phyloP scores from a whole-genome alignment of 2,113 vertebrate genomes.

The Balaenoptera acutorostrata region DNA sequence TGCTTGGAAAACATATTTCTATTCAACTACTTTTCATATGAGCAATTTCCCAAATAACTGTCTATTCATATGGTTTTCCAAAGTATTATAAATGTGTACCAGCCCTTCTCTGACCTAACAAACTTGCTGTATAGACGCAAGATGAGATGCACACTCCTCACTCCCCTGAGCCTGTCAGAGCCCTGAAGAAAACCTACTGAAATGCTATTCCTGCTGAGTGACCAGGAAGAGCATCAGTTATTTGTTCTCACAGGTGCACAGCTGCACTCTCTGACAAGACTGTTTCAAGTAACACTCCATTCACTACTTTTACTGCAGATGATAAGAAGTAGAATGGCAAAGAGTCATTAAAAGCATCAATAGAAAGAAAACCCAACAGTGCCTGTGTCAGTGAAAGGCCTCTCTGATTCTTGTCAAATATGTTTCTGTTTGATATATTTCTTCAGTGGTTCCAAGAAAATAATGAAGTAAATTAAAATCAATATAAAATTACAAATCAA shows the following conservation, averaged over 20 bases:
- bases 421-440: not conserved
- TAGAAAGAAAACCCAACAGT: not conserved
- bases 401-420: not conserved
- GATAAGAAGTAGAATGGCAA: not conserved
- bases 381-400: not conserved
- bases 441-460: slow-evolving; percentile 28
- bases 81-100: not conserved
- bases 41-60: not conserved
- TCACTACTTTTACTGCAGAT: not conserved
- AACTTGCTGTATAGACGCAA: not conserved
- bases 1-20: not conserved
- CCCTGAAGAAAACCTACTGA: not conserved
- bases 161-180: accelerated
- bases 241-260: not conserved
- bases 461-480: slow-evolving; percentile 42
- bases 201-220: not conserved
- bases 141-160: not conserved
- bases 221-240: not conserved
- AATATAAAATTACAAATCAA: slow-evolving; percentile 46
- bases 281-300: not conserved
- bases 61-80: not conserved
- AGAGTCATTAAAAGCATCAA: not conserved
- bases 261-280: not conserved
- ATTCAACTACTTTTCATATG: not conserved
- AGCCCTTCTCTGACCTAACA: not conserved